Conservation (phyloP, 2,113 vertebrate species). For the Asarcornis scutulata region DNA sequence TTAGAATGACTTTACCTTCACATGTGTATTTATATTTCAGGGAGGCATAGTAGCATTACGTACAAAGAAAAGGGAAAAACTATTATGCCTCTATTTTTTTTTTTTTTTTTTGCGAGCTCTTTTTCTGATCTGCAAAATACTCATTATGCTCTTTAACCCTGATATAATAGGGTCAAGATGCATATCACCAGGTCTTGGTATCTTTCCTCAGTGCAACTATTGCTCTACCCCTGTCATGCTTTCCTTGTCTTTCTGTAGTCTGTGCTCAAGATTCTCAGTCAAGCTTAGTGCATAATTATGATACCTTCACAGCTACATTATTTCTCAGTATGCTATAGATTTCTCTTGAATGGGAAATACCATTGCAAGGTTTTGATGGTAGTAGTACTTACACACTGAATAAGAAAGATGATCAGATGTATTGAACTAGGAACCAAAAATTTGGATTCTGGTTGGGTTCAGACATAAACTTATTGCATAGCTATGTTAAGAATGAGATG, state of each 20-base stretch:
- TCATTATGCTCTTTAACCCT: background rate
- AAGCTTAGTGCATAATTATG: background rate
- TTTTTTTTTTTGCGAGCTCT: accelerated
- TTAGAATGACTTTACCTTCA: background rate
- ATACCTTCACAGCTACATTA: background rate
- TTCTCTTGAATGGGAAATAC: background rate
- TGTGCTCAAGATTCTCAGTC: background rate
- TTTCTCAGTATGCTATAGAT: background rate
- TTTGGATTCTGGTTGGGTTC: background rate
- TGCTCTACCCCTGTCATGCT: background rate
- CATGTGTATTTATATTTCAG: background rate
- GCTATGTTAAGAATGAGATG: background rate
- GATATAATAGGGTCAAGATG: background rate
- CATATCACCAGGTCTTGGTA: background rate
- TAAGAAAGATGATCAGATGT: background rate
- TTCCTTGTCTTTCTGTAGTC: background rate
- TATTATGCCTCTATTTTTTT: background rate
- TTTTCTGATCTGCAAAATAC: background rate
- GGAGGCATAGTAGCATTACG: background rate
- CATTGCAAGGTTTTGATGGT: background rate
- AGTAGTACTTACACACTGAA: background rate
- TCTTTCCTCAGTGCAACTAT: background rate
- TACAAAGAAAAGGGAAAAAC: background rate
- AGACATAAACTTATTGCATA: background rate
- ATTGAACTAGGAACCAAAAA: background rate